Evolutionary conservation across 2,113 vertebrate species (phyloP).

Genomic region (Tichodroma muraria): DNA sequence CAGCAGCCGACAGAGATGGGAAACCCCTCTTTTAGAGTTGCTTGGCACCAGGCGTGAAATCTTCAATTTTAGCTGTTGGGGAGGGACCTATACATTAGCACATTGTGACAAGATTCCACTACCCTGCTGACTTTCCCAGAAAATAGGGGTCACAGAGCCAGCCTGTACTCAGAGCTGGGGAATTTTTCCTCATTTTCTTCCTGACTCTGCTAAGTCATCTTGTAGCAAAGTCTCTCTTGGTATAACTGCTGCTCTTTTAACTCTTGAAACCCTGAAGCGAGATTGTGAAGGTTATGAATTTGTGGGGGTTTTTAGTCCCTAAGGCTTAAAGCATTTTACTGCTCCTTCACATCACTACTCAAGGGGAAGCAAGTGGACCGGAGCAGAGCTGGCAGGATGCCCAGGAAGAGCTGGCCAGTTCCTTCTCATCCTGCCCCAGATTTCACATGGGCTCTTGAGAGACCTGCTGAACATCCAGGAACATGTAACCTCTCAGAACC

Average conservation of each 20-base stretch:
- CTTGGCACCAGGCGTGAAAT: background rate
- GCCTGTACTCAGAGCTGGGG: background rate
- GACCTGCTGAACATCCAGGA: background rate
- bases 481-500: background rate
- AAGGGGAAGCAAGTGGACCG: background rate
- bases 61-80: background rate
- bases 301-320: background rate
- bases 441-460: background rate
- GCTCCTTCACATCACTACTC: background rate
- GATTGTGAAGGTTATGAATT: background rate
- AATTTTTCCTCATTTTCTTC: constrained; percentile 25
- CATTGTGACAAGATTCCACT: background rate
- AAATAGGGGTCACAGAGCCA: background rate
- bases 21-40: background rate
- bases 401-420: background rate
- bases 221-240: background rate
- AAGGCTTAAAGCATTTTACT: background rate
- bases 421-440: background rate
- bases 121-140: background rate
- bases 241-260: background rate
- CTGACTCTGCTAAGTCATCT: constrained; percentile 13
- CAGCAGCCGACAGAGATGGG: background rate
- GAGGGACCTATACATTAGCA: background rate
- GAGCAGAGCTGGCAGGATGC: background rate
- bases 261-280: background rate